Percentiles rank a stretch among this genome's conserved stretches.
phyloP scores from a whole-genome alignment of 92 coral and sea anemone species.

The Palythoa grandis region DNA sequence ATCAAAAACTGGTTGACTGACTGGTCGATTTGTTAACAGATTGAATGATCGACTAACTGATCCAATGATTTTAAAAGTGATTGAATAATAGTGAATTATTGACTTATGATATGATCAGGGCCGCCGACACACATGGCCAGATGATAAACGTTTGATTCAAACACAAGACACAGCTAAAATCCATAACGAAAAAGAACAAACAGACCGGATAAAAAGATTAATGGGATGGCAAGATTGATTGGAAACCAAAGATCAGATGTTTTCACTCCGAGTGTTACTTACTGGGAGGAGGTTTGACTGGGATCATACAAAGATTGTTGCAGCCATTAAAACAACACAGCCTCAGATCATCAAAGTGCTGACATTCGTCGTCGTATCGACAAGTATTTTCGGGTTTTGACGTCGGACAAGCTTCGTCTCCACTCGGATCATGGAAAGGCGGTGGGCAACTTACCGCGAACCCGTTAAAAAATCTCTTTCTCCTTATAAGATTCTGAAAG shows the following conservation, averaged over 20 bases:
- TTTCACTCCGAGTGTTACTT: background rate
- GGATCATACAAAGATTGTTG: slow-evolving; percentile 18
- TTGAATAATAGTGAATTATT: background rate
- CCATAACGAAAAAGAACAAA: background rate
- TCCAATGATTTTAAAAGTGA: background rate
- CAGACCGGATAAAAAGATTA: background rate
- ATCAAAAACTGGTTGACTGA: background rate
- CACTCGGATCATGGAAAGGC: slow-evolving; percentile 11
- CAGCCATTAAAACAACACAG: slow-evolving; percentile 39
- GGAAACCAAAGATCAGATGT: background rate
- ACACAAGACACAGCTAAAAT: background rate
- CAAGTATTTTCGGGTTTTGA: background rate
- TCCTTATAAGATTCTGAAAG: slow-evolving; percentile 21
- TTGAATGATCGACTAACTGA: background rate
- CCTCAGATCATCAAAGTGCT: background rate
- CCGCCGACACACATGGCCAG: too few species aligned
- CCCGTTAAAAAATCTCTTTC: slow-evolving; percentile 18
- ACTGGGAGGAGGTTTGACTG: slow-evolving; percentile 29
- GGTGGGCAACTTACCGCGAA: slow-evolving; percentile 34
- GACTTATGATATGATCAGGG: too few species aligned
- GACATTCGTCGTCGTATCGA: slow-evolving; percentile 39
- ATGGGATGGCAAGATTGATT: background rate
- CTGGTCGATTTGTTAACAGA: background rate
- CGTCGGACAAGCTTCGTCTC: slow-evolving; percentile 18
- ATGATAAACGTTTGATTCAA: background rate